A percentile compares a stretch with the other conserved stretches of the same genome.
These are phyloP conservation scores for Ictalurus punctatus DNA, from an alignment of 2,113 vertebrate genomes.

Conservation along the genomic window DNA sequence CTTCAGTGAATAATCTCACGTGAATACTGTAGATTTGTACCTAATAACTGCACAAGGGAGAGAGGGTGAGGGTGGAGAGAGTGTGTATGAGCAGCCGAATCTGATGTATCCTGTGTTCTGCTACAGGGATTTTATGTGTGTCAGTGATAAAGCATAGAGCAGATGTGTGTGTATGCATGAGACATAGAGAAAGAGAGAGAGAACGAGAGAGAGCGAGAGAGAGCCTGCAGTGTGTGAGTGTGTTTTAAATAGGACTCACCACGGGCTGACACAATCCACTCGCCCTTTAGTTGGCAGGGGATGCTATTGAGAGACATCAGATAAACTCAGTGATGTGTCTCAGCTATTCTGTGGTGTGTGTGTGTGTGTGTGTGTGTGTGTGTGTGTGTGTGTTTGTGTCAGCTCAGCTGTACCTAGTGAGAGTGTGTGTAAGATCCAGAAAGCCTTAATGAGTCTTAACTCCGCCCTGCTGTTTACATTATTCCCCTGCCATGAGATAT, in stretches of 20 bases:
- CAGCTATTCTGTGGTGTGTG: slow-evolving; percentile 3
- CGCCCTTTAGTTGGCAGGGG: background rate
- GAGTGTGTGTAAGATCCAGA: background rate
- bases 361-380: slow-evolving; percentile 6
- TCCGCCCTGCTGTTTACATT: slow-evolving; percentile 29
- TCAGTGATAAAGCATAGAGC: background rate
- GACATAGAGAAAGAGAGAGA: background rate
- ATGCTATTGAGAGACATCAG: slow-evolving; percentile 28
- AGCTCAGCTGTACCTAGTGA: slow-evolving; percentile 11
- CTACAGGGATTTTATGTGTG: slow-evolving; percentile 13
- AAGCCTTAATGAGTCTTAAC: slow-evolving; percentile 15
- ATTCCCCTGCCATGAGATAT: slow-evolving; percentile 23
- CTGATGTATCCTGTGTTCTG: slow-evolving; percentile 9
- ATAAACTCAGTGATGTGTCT: slow-evolving; percentile 30
- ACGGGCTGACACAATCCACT: background rate
- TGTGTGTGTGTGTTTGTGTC: background rate
- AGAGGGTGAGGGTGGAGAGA: background rate
- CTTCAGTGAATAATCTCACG: background rate
- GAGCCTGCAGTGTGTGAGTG: background rate
- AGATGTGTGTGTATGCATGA: background rate
- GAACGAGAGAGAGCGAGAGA: background rate
- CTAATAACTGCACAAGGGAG: background rate
- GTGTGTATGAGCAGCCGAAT: background rate
- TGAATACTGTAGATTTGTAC: background rate
- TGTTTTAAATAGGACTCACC: slow-evolving; percentile 33